phyloP scores from a whole-genome alignment of 2,888 invertebrate genomes.

The Luperina testacea region DNA sequence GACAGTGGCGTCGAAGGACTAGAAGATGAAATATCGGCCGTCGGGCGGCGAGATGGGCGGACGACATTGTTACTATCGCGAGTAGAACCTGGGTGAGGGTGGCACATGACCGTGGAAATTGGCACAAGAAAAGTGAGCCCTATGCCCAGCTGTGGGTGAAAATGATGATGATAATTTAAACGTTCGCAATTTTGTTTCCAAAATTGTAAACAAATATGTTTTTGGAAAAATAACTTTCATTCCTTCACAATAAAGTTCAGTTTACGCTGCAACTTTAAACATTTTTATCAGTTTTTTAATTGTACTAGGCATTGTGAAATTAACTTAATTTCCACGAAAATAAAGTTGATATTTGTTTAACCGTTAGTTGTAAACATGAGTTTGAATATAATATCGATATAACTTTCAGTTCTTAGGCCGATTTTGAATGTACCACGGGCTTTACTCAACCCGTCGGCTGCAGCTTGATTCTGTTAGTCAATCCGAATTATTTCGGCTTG shows the following conservation, averaged over 20 bases:
- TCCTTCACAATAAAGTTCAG: too few species aligned
- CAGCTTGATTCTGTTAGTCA: not conserved
- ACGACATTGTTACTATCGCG: not conserved
- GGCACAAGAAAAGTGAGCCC: not conserved
- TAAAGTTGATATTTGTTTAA: too few species aligned
- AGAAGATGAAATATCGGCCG: not conserved
- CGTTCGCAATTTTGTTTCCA: too few species aligned
- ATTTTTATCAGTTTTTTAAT: too few species aligned
- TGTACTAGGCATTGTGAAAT: too few species aligned
- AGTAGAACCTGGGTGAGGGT: not conserved
- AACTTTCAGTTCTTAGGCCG: slow-evolving; percentile 35
- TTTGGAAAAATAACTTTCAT: too few species aligned
- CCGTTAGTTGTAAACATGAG: too few species aligned
- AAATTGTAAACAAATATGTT: too few species aligned
- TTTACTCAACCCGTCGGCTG: slow-evolving; percentile 35
- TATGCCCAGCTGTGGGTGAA: not conserved
- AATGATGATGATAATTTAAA: not conserved
- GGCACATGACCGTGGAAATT: not conserved
- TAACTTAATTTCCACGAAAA: too few species aligned
- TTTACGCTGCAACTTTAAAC: too few species aligned
- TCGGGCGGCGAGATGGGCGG: not conserved
- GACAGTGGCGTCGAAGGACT: not conserved
- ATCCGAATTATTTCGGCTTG: not conserved
- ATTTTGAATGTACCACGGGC: not conserved
- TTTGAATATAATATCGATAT: too few species aligned